phyloP scores from a whole-genome alignment of 2,113 vertebrate genomes.

The Rhagologus leucostigma region DNA sequence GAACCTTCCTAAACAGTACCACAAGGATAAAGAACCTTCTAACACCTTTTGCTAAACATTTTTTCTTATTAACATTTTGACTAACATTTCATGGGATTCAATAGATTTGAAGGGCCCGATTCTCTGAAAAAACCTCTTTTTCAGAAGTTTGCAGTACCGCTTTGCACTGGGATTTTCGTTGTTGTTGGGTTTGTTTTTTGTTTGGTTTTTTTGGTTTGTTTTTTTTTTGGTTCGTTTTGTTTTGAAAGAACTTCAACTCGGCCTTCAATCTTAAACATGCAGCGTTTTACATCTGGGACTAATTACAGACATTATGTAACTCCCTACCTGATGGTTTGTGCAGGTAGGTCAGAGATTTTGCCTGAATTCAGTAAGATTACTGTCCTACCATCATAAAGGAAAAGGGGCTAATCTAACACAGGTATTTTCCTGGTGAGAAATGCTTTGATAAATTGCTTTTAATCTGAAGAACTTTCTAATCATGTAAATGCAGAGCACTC shows the following conservation, averaged over 20 bases:
- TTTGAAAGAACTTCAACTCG: background rate
- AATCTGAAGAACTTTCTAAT: background rate
- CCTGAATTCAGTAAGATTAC: background rate
- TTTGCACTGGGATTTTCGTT: background rate
- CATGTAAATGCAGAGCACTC: background rate
- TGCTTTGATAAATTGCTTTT: background rate
- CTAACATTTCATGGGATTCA: background rate
- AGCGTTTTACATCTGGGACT: background rate
- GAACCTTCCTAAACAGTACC: background rate
- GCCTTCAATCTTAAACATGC: background rate
- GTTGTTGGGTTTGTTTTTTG: background rate
- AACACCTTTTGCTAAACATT: background rate
- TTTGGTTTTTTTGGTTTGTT: background rate
- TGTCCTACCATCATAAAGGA: background rate
- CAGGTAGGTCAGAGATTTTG: background rate
- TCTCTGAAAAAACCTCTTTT: background rate
- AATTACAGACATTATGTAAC: background rate
- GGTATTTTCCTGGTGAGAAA: background rate
- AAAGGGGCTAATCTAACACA: background rate
- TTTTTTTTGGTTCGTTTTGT: background rate
- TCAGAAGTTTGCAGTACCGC: background rate
- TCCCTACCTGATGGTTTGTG: background rate
- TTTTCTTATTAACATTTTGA: background rate
- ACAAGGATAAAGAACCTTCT: background rate
- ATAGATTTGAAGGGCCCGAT: background rate